A percentile compares a stretch with the other conserved stretches of the same genome.
phyloP scores from a whole-genome alignment of 2,113 vertebrate species.

The Hippopotamus amphibius region DNA sequence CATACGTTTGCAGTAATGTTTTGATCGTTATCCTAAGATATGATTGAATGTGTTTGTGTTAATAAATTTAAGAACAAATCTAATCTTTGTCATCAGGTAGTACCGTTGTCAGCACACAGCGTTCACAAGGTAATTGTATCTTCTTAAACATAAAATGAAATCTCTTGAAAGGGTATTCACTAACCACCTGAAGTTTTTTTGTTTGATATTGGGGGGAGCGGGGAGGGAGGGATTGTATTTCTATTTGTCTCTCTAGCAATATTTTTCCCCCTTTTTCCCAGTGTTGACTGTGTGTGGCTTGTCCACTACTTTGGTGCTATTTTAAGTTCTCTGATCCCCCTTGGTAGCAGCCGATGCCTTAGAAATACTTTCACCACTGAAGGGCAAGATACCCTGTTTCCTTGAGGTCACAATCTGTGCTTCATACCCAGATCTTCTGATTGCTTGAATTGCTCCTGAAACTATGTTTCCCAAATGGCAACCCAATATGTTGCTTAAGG shows the following conservation, averaged over 20 bases:
- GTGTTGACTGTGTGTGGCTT: conserved; percentile 69
- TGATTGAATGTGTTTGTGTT: conserved; percentile 84
- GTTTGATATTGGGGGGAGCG: conserved; percentile 69
- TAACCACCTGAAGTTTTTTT: conserved; percentile 80
- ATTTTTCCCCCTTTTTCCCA: conserved; percentile 62
- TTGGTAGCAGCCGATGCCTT: conserved; percentile 59
- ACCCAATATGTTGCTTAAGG: conserved; percentile 66
- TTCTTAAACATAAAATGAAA: conserved; percentile 86
- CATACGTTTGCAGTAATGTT: conserved; percentile 79
- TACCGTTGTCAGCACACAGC: conserved; percentile 88
- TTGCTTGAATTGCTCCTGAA: conserved; percentile 66
- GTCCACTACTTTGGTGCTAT: conserved; percentile 57
- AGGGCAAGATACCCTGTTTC: conserved; percentile 64
- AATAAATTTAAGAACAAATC: conserved; percentile 87
- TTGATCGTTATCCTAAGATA: conserved; percentile 83
- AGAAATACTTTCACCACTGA: conserved; percentile 58
- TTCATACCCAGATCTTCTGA: conserved; percentile 66
- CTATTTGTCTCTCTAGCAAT: conserved; percentile 58
- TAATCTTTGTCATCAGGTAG: conserved; percentile 89
- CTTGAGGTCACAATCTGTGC: conserved; percentile 62
- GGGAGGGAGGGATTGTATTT: conserved; percentile 74
- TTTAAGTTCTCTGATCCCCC: conserved; percentile 67
- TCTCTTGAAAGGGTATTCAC: conserved; percentile 82
- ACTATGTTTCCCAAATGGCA: conserved; percentile 51
- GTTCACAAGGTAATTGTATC: conserved; percentile 87